Conservation (phyloP, 2,888 invertebrate genomes). For the Caenorhabditis zanzibari region DNA sequence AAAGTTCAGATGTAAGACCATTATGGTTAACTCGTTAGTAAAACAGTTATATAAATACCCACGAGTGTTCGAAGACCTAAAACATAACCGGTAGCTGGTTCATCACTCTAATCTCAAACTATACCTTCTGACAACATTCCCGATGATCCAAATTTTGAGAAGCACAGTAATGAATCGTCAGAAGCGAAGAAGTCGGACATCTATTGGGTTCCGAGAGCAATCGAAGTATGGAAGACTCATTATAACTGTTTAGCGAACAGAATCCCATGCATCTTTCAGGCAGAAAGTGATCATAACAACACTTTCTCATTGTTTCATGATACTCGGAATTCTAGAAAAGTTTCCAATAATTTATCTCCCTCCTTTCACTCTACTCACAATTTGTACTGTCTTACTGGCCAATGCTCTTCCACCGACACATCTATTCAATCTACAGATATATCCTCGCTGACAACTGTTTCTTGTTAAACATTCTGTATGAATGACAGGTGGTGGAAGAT, state of each 20-base stretch:
- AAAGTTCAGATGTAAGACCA: not conserved
- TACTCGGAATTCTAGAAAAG: not conserved
- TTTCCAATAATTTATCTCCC: not conserved
- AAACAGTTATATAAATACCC: too few relatives aligned
- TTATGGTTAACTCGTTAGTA: too few relatives aligned
- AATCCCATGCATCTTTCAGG: conserved; percentile 36
- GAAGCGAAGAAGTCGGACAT: conserved; percentile 21
- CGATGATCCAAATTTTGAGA: conserved; percentile 25
- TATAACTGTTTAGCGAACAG: conserved; percentile 30
- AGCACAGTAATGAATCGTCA: conserved; percentile 36
- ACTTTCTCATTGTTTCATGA: conserved; percentile 27
- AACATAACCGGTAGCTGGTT: too few relatives aligned
- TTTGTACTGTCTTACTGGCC: conserved; percentile 1
- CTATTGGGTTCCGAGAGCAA: conserved; percentile 35
- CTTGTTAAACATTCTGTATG: conserved; percentile 52
- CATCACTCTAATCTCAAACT: too few relatives aligned
- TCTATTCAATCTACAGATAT: conserved; percentile 43
- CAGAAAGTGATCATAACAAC: conserved; percentile 13
- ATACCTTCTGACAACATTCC: conserved; percentile 31
- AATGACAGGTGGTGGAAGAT: conserved; percentile 53
- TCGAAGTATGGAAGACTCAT: conserved; percentile 40
- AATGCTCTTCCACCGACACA: conserved; percentile 42
- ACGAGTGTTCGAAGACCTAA: too few relatives aligned
- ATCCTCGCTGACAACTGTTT: conserved; percentile 44
- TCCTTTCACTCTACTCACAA: not conserved